Evolutionary conservation across 2,113 vertebrate genomes (phyloP), one percentile per base, ranked within the genome.

Genomic region (Piaya cayana): DNA sequence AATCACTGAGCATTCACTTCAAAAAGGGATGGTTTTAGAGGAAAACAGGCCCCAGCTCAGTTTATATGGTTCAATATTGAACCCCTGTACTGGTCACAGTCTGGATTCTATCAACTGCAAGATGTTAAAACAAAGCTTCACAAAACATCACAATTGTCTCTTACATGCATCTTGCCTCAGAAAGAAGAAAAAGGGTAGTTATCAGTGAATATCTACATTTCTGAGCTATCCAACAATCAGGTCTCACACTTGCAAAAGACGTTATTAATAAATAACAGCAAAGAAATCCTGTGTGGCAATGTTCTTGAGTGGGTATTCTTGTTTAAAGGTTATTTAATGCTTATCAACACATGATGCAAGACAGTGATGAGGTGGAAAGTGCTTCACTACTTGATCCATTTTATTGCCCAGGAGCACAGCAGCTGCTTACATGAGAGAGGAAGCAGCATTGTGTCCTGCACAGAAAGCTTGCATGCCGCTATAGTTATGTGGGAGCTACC

Each of bases 381-480:
- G 30, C 27, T 52, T 74, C 34, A 12, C 45, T 82, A 76, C 5
- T 69, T 72, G 68, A 87, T 25, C 32, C 30, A 6, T 43, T 76
- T 45, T 60, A 20, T 7, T 43, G n/a, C 74, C 23, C 82, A 81
- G 72, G 56, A 80, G 18, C 39, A n/a, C 4, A 1, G 39, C 81
- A 92, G 36, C 60, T 52, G 65, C 59, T 64, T 42, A 11, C 5
- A 15, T 0, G 8, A n/a, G 27, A 53, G 8, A 77, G 15, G 19
- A 43, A 82, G 69, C 1, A 0, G 69, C 1, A 0, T 21, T 79
- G 30, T 25, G 29, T 15, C 67, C 58, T 62, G 30, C 21, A 15
- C n/a, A 49, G 64, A 29, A 27, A 9, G n/a, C 59, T 11, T 69
- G 25, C 4, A 2, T 29, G 8, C 25, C 11, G 20, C 19, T 69